A percentile compares a stretch with the other conserved stretches of the same genome.
Evolutionary conservation across 2,113 vertebrate genomes (phyloP).

Genomic region (Neotragus pygmaeus): DNA sequence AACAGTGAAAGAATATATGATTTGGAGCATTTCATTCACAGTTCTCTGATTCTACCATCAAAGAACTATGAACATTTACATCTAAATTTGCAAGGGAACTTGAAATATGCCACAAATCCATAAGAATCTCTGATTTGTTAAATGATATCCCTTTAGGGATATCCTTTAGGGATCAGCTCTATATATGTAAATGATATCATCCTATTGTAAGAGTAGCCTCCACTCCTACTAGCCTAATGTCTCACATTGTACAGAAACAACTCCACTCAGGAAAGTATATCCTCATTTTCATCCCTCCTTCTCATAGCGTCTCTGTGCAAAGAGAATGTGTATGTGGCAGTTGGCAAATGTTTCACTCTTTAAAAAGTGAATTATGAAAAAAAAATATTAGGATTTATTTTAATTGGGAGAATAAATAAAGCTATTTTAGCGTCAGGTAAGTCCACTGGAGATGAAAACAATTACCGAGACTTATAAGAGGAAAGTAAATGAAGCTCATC

Average conservation of each 20-base stretch:
- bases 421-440: background rate
- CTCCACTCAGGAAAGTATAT: background rate
- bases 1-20: background rate
- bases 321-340: background rate
- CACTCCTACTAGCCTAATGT: background rate
- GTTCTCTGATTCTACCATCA: background rate
- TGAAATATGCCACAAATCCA: background rate
- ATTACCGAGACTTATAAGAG: background rate
- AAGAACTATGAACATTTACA: background rate
- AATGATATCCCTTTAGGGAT: background rate
- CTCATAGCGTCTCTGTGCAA: background rate
- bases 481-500: background rate
- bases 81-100: background rate
- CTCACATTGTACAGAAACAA: background rate
- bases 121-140: background rate
- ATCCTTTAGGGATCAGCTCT: too few species aligned
- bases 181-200: too few species aligned
- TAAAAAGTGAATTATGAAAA: too few species aligned
- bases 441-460: background rate
- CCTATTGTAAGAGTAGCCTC: too few species aligned
- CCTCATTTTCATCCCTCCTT: background rate
- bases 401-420: too few species aligned
- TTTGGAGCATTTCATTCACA: accelerated
- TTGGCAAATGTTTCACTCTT: background rate
- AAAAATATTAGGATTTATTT: too few species aligned